These are phyloP conservation scores for Gila orcuttii DNA, from an alignment of 2,113 vertebrate genomes.

Conservation along the genomic window DNA sequence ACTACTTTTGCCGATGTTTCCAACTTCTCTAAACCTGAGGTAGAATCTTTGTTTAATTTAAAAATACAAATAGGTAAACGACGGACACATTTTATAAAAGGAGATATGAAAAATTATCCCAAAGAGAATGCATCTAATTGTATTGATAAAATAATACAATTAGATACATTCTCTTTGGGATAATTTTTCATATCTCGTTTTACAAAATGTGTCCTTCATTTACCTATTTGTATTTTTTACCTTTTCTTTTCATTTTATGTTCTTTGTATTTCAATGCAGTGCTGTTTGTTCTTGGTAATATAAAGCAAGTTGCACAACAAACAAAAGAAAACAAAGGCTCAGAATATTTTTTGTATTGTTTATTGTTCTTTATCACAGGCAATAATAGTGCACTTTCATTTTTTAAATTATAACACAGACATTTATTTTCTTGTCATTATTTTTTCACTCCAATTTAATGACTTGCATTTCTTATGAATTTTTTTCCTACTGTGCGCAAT, in stretches of 20 bases:
- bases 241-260: too few species aligned
- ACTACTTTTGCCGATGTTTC: too few species aligned
- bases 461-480: conserved; percentile 51
- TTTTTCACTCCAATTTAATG: conserved; percentile 58
- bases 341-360: conserved; percentile 66
- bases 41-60: background rate
- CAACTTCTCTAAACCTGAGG: too few species aligned
- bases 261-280: too few species aligned
- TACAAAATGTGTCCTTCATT: background rate
- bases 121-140: too few species aligned
- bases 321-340: background rate
- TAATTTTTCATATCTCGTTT: background rate
- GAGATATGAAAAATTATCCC: too few species aligned
- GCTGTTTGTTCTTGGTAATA: too few species aligned
- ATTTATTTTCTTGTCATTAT: conserved; percentile 68
- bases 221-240: too few species aligned
- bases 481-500: conserved; percentile 59
- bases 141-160: background rate
- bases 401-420: conserved; percentile 76
- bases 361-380: conserved; percentile 81
- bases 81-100: too few species aligned
- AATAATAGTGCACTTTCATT: conserved; percentile 79
- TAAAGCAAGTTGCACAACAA: too few species aligned
- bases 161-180: background rate
- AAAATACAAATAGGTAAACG: too few species aligned